A percentile compares a stretch with the other conserved stretches of the same genome.
Conservation (phyloP, 2,888 invertebrate species). For the Cephus pulcher region DNA sequence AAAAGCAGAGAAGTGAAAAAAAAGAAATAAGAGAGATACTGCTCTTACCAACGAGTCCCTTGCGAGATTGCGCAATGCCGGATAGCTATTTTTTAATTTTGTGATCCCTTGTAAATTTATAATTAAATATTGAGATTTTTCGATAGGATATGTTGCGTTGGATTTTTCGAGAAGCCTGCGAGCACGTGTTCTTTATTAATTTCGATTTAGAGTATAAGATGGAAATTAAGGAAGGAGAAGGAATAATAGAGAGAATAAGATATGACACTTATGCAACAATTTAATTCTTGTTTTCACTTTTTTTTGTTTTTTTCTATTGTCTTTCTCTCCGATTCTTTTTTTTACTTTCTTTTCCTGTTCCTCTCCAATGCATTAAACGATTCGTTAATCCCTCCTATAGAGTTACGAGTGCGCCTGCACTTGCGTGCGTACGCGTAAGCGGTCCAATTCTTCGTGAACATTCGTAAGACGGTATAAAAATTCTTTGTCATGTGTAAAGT, state of each 20-base stretch:
- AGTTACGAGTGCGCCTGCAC: background rate
- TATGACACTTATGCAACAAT: background rate
- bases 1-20: background rate
- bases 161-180: background rate
- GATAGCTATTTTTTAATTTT: background rate
- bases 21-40: background rate
- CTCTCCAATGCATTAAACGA: background rate
- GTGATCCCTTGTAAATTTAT: background rate
- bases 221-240: background rate
- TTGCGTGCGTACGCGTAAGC: background rate
- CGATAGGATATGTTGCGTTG: background rate
- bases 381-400: background rate
- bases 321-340: constrained; percentile 17
- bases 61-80: background rate
- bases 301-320: background rate
- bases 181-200: background rate
- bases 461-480: background rate
- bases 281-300: background rate
- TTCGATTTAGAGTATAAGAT: constrained; percentile 8
- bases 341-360: background rate
- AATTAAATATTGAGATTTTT: background rate
- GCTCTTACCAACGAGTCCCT: background rate
- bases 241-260: constrained; percentile 2
- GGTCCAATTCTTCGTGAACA: background rate
- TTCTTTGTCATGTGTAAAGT: background rate